These are phyloP conservation scores for Craterocephalus amniculus DNA, from an alignment of 2,797 vertebrate genomes.

Conservation along the genomic window DNA sequence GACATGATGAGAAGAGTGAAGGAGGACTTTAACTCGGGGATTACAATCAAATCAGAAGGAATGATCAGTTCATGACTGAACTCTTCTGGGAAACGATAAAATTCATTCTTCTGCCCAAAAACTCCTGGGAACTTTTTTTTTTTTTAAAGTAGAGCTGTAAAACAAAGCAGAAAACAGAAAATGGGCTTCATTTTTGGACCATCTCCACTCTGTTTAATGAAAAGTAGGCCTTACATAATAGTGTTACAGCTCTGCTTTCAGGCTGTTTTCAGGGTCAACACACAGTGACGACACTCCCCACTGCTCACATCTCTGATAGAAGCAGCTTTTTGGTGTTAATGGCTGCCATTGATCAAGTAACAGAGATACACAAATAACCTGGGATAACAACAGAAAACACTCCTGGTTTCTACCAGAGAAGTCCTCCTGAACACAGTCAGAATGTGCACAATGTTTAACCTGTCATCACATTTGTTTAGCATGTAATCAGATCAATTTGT, in stretches of 20 bases:
- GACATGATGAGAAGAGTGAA: constrained; percentile 38
- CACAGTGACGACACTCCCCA: constrained; percentile 19
- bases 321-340: constrained; percentile 41
- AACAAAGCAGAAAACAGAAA: neutral
- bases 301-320: constrained; percentile 49
- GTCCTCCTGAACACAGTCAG: neutral
- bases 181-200: constrained; percentile 5
- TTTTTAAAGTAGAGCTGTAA: neutral
- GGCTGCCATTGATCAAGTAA: constrained; percentile 63
- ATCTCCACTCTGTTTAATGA: constrained; percentile 15
- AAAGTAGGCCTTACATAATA: constrained; percentile 26
- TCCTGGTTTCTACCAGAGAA: constrained; percentile 34
- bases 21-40: constrained; percentile 28
- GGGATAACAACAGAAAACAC: constrained; percentile 48
- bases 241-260: constrained; percentile 30
- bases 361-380: constrained; percentile 54
- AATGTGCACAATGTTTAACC: neutral
- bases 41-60: constrained; percentile 44
- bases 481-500: neutral
- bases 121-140: neutral
- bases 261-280: constrained; percentile 41
- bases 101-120: neutral
- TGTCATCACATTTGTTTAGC: neutral
- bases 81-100: neutral
- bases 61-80: constrained; percentile 26